Evolutionary conservation across 2,888 invertebrate species (phyloP).

Genomic region (Zonitis immaculata): DNA sequence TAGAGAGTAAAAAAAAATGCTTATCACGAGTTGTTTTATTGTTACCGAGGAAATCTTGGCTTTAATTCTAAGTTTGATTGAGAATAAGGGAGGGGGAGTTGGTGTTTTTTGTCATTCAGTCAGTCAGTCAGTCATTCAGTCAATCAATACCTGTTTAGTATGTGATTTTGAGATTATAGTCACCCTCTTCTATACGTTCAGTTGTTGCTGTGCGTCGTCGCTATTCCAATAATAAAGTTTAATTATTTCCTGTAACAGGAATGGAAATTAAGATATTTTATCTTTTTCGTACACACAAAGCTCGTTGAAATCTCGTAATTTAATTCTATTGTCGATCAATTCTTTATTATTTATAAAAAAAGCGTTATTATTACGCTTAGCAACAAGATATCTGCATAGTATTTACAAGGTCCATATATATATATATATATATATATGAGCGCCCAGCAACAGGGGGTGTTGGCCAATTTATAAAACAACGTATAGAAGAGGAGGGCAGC

Average conservation of each 20-base stretch:
- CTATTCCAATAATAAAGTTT: conserved; percentile 35
- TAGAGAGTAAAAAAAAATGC: too few species aligned
- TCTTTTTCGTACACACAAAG: conserved; percentile 29
- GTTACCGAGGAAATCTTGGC: too few species aligned
- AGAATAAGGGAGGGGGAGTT: too few species aligned
- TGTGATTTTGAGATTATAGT: conserved; percentile 26
- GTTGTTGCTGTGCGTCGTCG: conserved; percentile 9
- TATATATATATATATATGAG: too few species aligned
- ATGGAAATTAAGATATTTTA: conserved; percentile 30
- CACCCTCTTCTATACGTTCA: too few species aligned
- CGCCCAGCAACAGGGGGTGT: conserved; percentile 20
- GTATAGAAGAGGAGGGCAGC: conserved; percentile 27
- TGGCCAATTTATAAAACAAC: conserved; percentile 32
- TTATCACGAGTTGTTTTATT: too few species aligned
- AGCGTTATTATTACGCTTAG: too few species aligned
- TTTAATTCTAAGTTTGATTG: too few species aligned
- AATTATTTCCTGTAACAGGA: conserved; percentile 34
- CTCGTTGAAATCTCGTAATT: conserved; percentile 5
- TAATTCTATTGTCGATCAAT: conserved; percentile 12
- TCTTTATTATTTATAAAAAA: too few species aligned
- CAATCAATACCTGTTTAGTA: conserved; percentile 27
- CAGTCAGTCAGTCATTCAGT: conserved; percentile 13
- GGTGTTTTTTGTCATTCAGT: too few species aligned
- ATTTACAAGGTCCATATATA: conserved; percentile 3
- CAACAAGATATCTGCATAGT: not conserved